A percentile compares a stretch with the other conserved stretches of the same genome.
Evolutionary conservation across 2,797 vertebrate genomes (phyloP).

Genomic region (Aulostomus chinensis): DNA sequence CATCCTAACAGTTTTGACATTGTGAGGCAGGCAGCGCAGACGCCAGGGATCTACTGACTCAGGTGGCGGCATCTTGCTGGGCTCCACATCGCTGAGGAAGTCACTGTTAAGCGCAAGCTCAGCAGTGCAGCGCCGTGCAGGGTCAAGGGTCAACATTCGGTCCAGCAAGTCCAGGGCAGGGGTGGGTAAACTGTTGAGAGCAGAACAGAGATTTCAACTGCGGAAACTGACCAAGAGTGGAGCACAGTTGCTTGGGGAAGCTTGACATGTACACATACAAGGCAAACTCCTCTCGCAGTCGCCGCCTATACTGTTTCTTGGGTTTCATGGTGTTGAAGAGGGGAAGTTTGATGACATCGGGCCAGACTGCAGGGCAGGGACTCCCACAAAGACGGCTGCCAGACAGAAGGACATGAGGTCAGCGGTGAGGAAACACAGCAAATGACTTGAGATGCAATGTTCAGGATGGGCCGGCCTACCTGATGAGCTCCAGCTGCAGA

Average conservation of each 20-base stretch:
- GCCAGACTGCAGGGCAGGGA: constrained; percentile 96
- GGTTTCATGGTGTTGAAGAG: constrained; percentile 99
- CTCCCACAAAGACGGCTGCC: constrained; percentile 94
- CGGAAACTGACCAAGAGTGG: neutral
- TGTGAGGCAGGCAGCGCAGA: neutral
- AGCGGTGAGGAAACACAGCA: neutral
- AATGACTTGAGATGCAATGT: neutral
- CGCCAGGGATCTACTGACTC: constrained; percentile 85
- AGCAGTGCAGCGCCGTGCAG: constrained; percentile 91
- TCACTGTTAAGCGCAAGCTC: constrained; percentile 92
- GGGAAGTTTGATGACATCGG: constrained; percentile 96
- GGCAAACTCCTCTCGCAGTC: constrained; percentile 95
- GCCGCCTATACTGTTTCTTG: constrained; percentile 96
- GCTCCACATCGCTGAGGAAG: constrained; percentile 93
- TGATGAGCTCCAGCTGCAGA: constrained; percentile 97
- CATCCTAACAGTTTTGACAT: neutral
- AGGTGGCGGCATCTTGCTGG: constrained; percentile 96
- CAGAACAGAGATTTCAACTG: constrained; percentile 9
- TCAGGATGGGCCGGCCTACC: constrained; percentile 72
- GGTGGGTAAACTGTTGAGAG: constrained; percentile 80
- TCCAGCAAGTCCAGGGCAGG: constrained; percentile 93
- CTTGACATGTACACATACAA: constrained; percentile 81
- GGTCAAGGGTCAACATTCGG: constrained; percentile 97
- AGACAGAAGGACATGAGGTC: neutral
- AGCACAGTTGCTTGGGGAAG: neutral